Evolutionary conservation across 2,113 vertebrate genomes (phyloP), one percentile per base, ranked within the genome.

Genomic region (Rousettus leschenaultii): DNA sequence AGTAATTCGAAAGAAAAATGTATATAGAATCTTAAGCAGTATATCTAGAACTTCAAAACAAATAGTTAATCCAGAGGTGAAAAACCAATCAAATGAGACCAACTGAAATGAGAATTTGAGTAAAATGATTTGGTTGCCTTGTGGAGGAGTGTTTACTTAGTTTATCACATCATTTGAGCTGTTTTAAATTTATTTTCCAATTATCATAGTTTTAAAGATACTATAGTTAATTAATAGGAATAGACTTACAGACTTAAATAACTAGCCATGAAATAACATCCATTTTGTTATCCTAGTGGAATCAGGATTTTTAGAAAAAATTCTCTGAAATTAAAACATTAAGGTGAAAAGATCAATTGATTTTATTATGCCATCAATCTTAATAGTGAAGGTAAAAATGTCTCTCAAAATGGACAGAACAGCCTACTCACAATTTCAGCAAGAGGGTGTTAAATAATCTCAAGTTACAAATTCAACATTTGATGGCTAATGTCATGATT

Each of bases 1-100:
- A 89, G 89, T 65, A 91, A 75, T 93, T 86, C 93, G 48, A 71
- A 91, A 93, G 33, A 71, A 96, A 96, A 93, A 78, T 59, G 21
- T 91, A 94, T 90, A 91, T 38, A 70, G 40, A 97, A 53, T 53
- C 38, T 90, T 77, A 66, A 92, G 35, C 61, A 95, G 19, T 66
- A 73, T 74, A 94, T 96, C 45, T 74, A 87, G 28, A 89, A 89
- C 63, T 89, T 89, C 48, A 95, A 89, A 86, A 91, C 26, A 89
- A 92, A 86, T 78, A 71, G 33, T 85, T 57, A 80, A 14, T 53
- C 30, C 14, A 53, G 51, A 85, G 59, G 10, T 66, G 19, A 28
- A 88, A 74, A 68, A 78, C 1, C 7, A 89, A 35, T 74, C 24
- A 66, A 82, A 77, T n/a, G 14, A 16, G 22, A 11, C 18, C 40